Conservation (phyloP, 2,113 vertebrate genomes). For the Motacilla tschutschensis region DNA sequence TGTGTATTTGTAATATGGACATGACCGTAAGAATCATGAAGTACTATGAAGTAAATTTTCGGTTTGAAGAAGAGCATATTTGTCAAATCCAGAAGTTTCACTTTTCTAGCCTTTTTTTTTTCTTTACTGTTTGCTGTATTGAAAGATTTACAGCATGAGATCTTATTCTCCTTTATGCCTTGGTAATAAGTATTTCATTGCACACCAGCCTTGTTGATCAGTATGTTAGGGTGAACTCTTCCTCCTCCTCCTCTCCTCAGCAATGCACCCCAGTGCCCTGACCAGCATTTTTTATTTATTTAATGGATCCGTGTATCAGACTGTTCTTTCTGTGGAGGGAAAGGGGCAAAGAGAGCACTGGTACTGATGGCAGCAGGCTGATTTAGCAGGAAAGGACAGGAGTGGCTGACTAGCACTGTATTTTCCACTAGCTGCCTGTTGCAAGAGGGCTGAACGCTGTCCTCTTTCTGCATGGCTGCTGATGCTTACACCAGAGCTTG, state of each 20-base stretch:
- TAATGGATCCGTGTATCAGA: not conserved
- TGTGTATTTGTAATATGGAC: not conserved
- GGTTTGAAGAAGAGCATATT: not conserved
- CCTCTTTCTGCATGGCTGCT: not conserved
- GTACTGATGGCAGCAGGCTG: not conserved
- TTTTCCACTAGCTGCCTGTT: not conserved
- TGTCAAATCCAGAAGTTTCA: not conserved
- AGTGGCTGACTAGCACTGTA: not conserved
- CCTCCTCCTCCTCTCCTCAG: not conserved
- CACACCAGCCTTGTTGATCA: not conserved
- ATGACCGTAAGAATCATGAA: not conserved
- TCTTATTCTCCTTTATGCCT: not conserved
- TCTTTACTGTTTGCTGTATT: not conserved
- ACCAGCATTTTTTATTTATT: not conserved
- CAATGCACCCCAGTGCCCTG: not conserved
- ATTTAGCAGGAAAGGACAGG: not conserved
- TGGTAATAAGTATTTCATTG: not conserved
- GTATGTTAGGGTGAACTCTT: not conserved
- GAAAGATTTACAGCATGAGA: not conserved
- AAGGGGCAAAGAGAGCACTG: not conserved
- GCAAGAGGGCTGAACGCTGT: not conserved
- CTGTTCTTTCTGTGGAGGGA: not conserved
- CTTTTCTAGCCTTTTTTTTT: not conserved
- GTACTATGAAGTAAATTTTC: not conserved
- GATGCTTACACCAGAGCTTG: not conserved